Evolutionary conservation across 2,113 vertebrate genomes (phyloP).

Genomic region (Calidris pygmaea): DNA sequence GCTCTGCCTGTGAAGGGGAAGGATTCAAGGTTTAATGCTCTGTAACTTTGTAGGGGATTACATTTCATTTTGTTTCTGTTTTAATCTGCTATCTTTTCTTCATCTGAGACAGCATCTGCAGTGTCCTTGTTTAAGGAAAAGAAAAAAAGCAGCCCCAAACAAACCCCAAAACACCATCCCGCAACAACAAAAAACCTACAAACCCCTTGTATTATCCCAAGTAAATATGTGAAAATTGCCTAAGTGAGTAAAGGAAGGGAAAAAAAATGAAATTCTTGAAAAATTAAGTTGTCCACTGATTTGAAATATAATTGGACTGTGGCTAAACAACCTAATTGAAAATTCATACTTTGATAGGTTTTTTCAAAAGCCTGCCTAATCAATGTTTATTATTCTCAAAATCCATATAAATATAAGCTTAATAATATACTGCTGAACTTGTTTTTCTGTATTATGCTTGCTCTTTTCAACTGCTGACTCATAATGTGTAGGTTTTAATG

Average conservation of each 20-base stretch:
- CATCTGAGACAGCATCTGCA: neutral
- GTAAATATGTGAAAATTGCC: neutral
- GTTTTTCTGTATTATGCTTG: accelerated
- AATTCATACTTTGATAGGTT: neutral
- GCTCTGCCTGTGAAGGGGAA: neutral
- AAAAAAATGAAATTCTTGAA: neutral
- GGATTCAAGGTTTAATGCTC: neutral
- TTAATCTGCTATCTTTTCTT: neutral
- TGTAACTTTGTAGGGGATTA: neutral
- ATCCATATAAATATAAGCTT: neutral
- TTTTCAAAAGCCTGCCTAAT: neutral
- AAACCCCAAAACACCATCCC: neutral
- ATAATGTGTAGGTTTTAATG: neutral
- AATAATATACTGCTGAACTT: neutral
- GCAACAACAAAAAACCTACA: accelerated
- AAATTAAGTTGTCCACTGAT: neutral
- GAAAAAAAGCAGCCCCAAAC: accelerated
- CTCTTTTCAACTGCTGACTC: neutral
- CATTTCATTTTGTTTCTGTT: neutral
- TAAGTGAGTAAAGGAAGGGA: neutral
- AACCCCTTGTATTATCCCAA: neutral
- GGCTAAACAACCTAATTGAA: neutral
- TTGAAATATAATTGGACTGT: neutral
- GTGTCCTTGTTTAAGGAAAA: neutral
- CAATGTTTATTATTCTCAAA: neutral